phyloP scores from a whole-genome alignment of 1,140 invertebrate genomes.

The Drosophila micromelanica region DNA sequence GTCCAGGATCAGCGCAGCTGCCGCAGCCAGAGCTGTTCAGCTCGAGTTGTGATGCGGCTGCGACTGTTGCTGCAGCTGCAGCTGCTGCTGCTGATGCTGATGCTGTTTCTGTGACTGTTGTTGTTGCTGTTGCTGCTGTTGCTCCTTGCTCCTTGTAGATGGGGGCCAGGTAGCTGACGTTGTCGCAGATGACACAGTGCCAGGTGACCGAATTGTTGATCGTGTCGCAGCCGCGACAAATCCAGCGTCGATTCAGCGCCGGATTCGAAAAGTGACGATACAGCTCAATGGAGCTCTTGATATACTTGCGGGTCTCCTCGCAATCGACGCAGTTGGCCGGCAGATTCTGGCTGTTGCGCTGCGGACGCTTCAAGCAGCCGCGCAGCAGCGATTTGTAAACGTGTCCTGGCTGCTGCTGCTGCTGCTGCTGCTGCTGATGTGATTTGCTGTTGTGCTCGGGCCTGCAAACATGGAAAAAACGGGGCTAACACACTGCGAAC shows the following conservation, averaged over 20 bases:
- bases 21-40: neutral
- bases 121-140: neutral
- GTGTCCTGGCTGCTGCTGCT: slow-evolving; percentile 39
- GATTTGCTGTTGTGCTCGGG: slow-evolving; percentile 22
- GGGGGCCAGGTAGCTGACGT: slow-evolving; percentile 81
- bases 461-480: slow-evolving; percentile 16
- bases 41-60: neutral
- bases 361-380: slow-evolving; percentile 78
- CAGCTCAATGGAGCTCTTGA: slow-evolving; percentile 78
- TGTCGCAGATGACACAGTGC: slow-evolving; percentile 83
- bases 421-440: slow-evolving; percentile 17
- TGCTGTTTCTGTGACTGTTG: slow-evolving; percentile 9
- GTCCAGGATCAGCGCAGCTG: neutral
- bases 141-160: slow-evolving; percentile 72
- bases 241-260: slow-evolving; percentile 79
- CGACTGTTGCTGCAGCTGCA: slow-evolving; percentile 23
- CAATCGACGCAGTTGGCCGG: slow-evolving; percentile 77
- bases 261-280: slow-evolving; percentile 83
- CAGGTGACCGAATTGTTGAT: slow-evolving; percentile 84
- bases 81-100: slow-evolving; percentile 19
- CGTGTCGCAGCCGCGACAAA: slow-evolving; percentile 73
- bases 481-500: slow-evolving; percentile 1
- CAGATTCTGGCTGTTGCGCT: slow-evolving; percentile 76
- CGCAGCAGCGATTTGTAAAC: slow-evolving; percentile 82
- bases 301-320: slow-evolving; percentile 81